Evolutionary conservation across 2,888 invertebrate species (phyloP), one percentile per base, ranked within the genome.

Genomic region (Metalampra italica): DNA sequence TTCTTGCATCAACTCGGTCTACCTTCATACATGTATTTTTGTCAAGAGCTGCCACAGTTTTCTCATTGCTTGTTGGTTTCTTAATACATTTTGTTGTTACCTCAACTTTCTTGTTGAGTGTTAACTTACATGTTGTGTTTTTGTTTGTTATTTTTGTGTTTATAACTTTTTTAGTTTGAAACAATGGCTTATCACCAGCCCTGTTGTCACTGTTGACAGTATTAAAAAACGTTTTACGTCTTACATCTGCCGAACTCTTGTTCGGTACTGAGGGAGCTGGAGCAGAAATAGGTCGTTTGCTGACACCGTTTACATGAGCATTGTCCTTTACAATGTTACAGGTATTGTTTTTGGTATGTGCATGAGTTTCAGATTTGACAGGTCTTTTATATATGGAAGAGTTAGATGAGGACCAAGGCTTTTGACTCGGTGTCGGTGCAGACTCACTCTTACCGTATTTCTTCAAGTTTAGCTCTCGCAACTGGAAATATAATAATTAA

Each of bases 381-480:
- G 52, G 51, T 51, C 59, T 22, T 22, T 22, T 68, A 11, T 1
- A 14, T 11, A 42, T 34, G 34, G 39, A 38, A 9, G 32, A 0
- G 3, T 30, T 42, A 39, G 34, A 42, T 7, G 29, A 3, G 7
- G 14, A 14, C n/a, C n/a, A n/a, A 22, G 30, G 34, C 9, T 29
- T n/a, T n/a, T n/a, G n/a, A n/a, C n/a, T 46, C 7, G 13, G 9
- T 9, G 38, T 61, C 3, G 29, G 22, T 14, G 22, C 43, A 0
- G 55, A 39, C 11, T 63, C 62, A 29, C 47, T 53, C 22, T 68
- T 73, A 44, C 57, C 68, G 41, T 86, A 87, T 49, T 85, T 87
- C 36, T 83, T 80, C 0, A 82, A 57, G 53, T 88, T 88, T 0
- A 87, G 11, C 48, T 86, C 77, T 14, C 82, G 55, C 9, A 88